phyloP scores from a whole-genome alignment of 2,797 vertebrate species.

The Periophthalmus magnuspinnatus region DNA sequence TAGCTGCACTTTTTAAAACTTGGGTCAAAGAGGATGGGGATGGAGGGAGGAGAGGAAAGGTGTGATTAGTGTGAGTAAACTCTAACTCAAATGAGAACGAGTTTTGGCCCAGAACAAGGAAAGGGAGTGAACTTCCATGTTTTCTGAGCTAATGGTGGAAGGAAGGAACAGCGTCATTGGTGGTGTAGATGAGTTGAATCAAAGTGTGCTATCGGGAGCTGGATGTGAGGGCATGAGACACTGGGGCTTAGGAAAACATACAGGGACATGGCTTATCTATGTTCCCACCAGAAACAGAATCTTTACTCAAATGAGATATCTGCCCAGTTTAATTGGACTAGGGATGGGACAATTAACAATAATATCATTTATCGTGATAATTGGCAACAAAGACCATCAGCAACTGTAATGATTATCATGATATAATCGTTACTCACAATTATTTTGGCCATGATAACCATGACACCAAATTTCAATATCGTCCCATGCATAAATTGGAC shows the following conservation, averaged over 20 bases:
- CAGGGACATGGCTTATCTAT: conserved; percentile 57
- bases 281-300: conserved; percentile 60
- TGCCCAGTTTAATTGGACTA: too few relatives aligned
- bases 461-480: too few relatives aligned
- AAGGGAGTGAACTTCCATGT: conserved; percentile 8
- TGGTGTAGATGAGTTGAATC: conserved; percentile 21
- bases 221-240: conserved; percentile 63
- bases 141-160: conserved; percentile 20
- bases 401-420: too few relatives aligned
- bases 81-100: conserved; percentile 1
- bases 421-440: too few relatives aligned
- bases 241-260: conserved; percentile 66
- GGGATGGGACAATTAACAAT: too few relatives aligned
- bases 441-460: too few relatives aligned
- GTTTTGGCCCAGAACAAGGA: conserved; percentile 20
- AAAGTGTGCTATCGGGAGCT: conserved; percentile 41
- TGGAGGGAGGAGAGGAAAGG: conserved; percentile 9
- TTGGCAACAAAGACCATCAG: too few relatives aligned
- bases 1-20: conserved; percentile 71
- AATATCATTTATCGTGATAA: too few relatives aligned
- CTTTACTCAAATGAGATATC: conserved; percentile 18
- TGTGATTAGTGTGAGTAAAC: conserved; percentile 5
- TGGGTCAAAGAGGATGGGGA: conserved; percentile 18
- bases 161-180: conserved; percentile 26
- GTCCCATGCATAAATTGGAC: too few relatives aligned